Evolutionary conservation across 2,888 invertebrate species (phyloP), one percentile per base, ranked within the genome.

Genomic region (Deroplatys truncata): DNA sequence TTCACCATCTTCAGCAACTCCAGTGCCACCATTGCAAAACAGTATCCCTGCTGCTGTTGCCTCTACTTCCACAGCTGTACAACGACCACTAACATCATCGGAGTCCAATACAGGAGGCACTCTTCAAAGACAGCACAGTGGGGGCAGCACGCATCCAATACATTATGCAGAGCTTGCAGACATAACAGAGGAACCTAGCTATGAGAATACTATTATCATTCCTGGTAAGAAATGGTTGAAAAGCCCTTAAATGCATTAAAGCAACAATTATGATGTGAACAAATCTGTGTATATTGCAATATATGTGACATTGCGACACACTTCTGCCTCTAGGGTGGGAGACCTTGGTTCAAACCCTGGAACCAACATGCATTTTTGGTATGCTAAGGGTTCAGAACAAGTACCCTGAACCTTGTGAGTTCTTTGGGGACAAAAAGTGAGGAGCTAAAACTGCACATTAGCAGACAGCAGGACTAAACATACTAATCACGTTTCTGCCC

Each of bases 151-250:
- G n/a, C 90, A 90, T 56, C 89, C 91, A 29, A 84, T 91, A 13
- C 91, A 92, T 84, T 92, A 92, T 84, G 91, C 92, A 28, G 92
- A 92, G 88, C 91, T 92, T 29, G 91, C 92, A 82, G 93, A 93
- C 84, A 92, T 92, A 83, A 91, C 92, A 0, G 94, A 94, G 91
- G 94, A 94, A 90, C 94, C 94, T 83, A 94, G 94, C 91, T 95
- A 95, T 91, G 95, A 94, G 91, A 95, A 95, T 91, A 94, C 94
- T 84, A 93, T 94, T 89, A 93, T 94, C 88, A 93, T 93, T 89
- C 93, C 94, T 88, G 94, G 94, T 91, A 93, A 93, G 84, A 92
- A 92, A 87, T 93, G 43, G 43, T 10, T 43, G 43, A 43, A 43
- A 35, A 43, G 43, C 13, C 43, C 13, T 13, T 43, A 43, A 43